Conservation (phyloP, 2,113 vertebrate genomes). For the Setophaga petechia region DNA sequence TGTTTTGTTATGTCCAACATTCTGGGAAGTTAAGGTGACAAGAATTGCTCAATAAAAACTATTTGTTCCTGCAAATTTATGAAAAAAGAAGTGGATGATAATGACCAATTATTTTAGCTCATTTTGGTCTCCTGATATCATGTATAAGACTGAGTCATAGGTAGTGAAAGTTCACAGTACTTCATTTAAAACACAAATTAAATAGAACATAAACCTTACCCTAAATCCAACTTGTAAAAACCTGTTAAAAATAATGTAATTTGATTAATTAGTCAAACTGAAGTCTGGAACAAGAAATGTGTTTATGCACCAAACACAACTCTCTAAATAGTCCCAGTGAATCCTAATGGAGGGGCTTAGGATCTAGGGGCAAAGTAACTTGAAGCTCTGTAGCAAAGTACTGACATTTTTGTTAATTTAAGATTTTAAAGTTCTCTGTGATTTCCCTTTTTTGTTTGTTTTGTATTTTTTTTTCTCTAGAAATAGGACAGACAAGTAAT, state of each 20-base stretch:
- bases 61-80: neutral
- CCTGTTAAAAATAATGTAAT: neutral
- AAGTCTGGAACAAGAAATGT: neutral
- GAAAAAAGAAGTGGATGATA: neutral
- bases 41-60: neutral
- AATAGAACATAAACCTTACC: neutral
- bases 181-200: neutral
- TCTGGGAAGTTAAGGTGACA: neutral
- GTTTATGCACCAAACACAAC: rapidly evolving
- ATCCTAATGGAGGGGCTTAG: neutral
- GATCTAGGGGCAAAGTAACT: neutral
- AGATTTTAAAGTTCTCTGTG: neutral
- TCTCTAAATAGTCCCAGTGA: neutral
- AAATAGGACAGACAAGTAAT: neutral
- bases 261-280: neutral
- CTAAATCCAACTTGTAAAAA: neutral
- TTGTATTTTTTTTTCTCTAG: neutral
- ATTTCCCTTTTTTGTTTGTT: neutral
- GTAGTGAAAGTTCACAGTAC: neutral
- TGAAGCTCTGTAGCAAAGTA: neutral
- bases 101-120: neutral
- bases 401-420: neutral
- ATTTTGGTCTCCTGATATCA: neutral
- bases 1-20: neutral
- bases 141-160: neutral